Evolutionary conservation across 1,140 invertebrate genomes (phyloP), one percentile per base, ranked within the genome.

Genomic region (Rhopalosiphum padi): DNA sequence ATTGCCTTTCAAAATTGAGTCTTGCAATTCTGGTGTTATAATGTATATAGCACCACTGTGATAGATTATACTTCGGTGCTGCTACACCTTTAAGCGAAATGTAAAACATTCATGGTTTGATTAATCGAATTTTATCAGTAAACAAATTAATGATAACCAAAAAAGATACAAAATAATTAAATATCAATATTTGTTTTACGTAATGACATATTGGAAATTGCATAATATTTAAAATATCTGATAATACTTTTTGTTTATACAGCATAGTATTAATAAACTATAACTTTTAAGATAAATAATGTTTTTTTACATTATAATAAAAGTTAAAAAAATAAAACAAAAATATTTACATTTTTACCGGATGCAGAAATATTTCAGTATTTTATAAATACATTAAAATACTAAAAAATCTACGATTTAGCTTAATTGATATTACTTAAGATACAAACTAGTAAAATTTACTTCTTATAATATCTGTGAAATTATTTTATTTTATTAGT

Each of bases 131-230:
- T 18, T n/a, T 77, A n/a, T 77, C n/a, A 77, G 60, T 77, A 77
- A 77, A 77, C 30, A 77, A 77, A n/a, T n/a, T n/a, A n/a, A n/a
- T 77, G 30, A 77, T 77, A n/a, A 77, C 60, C 60, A 77, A 77
- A 77, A 68, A 77, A 77, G 1, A 77, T 77, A 77, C 30, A 21
- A 77, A 77, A 77, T n/a, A 77, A 77, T 77, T 77, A 77, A n/a
- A 35, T 77, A n/a, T n/a, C 30, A 77, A n/a, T 77, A 77, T 77
- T 77, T n/a, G 6, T n/a, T n/a, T n/a, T 77, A n/a, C 30, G 4
- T 77, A n/a, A 1, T n/a, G 18, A 18, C 15, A n/a, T 77, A 77
- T 77, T n/a, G 4, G 18, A 18, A 68, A 68, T n/a, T n/a, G 60
- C 30, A n/a, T n/a, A 68, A n/a, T n/a, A 68, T 68, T 68, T 68